A percentile compares a stretch with the other conserved stretches of the same genome.
phyloP scores from a whole-genome alignment of 1,140 invertebrate genomes.

The Neodiprion lecontei region DNA sequence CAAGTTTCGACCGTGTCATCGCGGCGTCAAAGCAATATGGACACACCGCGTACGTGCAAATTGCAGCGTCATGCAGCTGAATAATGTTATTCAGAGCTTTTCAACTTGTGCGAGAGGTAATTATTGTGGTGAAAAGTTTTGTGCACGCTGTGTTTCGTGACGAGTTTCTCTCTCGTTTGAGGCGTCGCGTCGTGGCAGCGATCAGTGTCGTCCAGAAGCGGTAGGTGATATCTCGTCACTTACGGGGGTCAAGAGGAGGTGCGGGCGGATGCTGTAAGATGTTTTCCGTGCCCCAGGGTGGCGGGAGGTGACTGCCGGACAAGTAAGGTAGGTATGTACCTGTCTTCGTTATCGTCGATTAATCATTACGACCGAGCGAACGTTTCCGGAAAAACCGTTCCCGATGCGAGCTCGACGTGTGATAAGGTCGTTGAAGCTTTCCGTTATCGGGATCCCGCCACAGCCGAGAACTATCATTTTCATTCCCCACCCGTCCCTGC shows the following conservation, averaged over 20 bases:
- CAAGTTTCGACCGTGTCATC: neutral
- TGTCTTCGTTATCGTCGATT: neutral
- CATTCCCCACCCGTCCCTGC: too few relatives aligned
- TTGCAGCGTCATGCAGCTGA: too few relatives aligned
- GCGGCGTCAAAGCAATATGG: too few relatives aligned
- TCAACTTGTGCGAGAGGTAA: too few relatives aligned
- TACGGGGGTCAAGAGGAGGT: neutral
- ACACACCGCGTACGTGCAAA: too few relatives aligned
- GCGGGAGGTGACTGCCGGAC: neutral
- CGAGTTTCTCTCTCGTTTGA: neutral
- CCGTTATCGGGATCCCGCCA: neutral
- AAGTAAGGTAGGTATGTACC: neutral
- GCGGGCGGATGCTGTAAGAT: neutral
- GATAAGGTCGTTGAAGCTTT: neutral
- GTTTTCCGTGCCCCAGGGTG: constrained; percentile 1
- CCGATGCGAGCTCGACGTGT: neutral
- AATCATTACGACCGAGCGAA: neutral
- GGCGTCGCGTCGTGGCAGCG: neutral
- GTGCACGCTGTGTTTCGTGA: neutral
- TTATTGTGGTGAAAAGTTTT: neutral
- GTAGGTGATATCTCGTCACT: too few relatives aligned
- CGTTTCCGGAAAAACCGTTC: neutral
- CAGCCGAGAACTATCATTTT: neutral
- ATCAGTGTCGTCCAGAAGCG: too few relatives aligned
- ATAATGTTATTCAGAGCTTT: too few relatives aligned